Conservation (phyloP, 2,888 invertebrate genomes). For the Muscina levida region DNA sequence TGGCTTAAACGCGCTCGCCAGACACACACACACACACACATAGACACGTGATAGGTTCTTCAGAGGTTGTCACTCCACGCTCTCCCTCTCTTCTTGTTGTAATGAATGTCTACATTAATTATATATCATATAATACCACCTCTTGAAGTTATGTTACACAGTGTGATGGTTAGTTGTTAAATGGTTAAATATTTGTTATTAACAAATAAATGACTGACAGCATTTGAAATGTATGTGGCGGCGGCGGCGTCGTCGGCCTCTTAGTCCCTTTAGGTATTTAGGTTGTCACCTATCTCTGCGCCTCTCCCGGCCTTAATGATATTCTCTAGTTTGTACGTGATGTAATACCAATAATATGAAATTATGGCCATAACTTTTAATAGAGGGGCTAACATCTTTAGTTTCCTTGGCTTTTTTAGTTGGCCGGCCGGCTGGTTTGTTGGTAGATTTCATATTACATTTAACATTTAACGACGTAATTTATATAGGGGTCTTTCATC, state of each 20-base stretch:
- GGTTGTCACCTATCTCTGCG: no score
- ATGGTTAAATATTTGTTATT: conserved; percentile 1
- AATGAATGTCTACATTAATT: background rate
- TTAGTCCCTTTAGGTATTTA: background rate
- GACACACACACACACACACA: background rate
- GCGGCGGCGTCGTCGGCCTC: background rate
- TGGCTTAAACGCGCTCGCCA: background rate
- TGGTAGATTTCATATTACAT: conserved; percentile 7
- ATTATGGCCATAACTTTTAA: conserved; percentile 44
- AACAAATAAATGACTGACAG: background rate
- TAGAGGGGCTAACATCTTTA: no score
- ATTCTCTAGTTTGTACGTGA: conserved; percentile 43
- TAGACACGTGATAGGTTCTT: no score
- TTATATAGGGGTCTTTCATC: conserved; percentile 46
- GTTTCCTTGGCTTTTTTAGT: background rate
- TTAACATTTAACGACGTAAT: conserved; percentile 44
- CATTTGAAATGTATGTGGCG: background rate
- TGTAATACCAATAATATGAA: conserved; percentile 42
- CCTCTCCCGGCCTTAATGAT: background rate
- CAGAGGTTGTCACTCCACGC: no score
- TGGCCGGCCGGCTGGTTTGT: background rate
- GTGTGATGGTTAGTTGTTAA: background rate
- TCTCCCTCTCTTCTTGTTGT: background rate
- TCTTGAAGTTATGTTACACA: no score
- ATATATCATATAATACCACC: conserved; percentile 5